Evolutionary conservation across 2,888 invertebrate species (phyloP).

Genomic region (Stenurella melanura): DNA sequence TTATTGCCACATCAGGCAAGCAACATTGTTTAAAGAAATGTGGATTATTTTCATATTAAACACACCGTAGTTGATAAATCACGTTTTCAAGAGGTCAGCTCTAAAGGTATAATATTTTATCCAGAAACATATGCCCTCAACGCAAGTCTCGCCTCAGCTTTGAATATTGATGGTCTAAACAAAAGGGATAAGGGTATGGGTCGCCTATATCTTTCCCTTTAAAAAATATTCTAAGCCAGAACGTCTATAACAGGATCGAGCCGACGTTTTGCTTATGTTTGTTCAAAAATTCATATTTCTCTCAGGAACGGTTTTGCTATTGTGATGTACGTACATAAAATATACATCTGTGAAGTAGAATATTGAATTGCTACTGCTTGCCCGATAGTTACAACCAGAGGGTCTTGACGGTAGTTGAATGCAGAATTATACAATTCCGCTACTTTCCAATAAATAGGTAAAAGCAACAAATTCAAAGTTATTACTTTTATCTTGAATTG

Average conservation of each 20-base stretch:
- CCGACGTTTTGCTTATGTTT: not conserved
- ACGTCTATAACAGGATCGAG: not conserved
- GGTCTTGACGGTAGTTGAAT: no score
- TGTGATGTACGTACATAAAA: no score
- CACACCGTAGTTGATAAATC: not conserved
- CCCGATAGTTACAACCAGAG: not conserved
- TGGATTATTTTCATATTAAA: not conserved
- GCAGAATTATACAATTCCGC: no score
- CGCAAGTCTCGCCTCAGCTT: not conserved
- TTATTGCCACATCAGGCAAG: no score
- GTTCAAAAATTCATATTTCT: not conserved
- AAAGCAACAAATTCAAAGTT: no score
- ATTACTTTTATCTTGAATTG: no score
- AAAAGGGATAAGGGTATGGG: not conserved
- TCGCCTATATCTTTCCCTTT: not conserved
- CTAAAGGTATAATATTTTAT: constrained; percentile 7
- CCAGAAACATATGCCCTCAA: not conserved
- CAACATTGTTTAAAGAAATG: no score
- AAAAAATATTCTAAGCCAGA: not conserved
- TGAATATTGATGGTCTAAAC: not conserved
- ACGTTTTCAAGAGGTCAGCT: not conserved
- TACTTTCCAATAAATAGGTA: no score
- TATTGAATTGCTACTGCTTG: constrained; percentile 2
- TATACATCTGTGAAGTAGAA: not conserved
- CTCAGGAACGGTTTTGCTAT: not conserved